Conservation (phyloP, 2,113 vertebrate genomes). For the Uropsilus gracilis region DNA sequence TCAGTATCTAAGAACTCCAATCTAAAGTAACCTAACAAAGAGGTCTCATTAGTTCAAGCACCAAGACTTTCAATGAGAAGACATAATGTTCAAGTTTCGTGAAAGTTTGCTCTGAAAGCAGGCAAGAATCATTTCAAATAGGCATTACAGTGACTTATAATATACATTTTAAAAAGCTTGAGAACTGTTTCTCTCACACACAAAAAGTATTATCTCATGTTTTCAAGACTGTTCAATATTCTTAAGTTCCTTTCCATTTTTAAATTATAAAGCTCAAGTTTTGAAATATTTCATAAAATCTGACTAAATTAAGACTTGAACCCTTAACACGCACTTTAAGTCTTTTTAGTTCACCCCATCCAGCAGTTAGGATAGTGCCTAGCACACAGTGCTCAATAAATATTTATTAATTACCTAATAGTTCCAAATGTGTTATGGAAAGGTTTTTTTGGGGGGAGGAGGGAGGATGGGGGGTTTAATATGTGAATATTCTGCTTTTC, state of each 20-base stretch:
- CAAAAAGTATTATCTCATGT: neutral
- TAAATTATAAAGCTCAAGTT: neutral
- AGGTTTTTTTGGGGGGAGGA: neutral
- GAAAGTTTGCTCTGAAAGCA: neutral
- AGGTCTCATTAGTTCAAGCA: neutral
- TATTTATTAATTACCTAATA: neutral
- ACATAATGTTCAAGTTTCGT: constrained; percentile 11
- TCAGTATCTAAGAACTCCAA: neutral
- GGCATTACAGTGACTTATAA: constrained; percentile 12
- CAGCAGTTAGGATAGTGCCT: neutral
- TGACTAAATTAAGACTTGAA: constrained; percentile 40
- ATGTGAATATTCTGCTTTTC: neutral
- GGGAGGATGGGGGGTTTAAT: neutral
- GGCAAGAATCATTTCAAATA: constrained; percentile 20
- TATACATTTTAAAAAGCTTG: neutral
- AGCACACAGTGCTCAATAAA: neutral
- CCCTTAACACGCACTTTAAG: neutral
- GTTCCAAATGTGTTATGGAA: too few species aligned
- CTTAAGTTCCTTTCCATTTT: constrained; percentile 28
- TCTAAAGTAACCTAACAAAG: neutral
- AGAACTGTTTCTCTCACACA: constrained; percentile 43
- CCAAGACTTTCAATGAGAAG: neutral
- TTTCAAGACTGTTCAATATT: neutral
- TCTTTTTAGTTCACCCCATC: neutral
- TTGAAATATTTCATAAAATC: constrained; percentile 25